A percentile compares a stretch with the other conserved stretches of the same genome.
These are phyloP conservation scores for Prosapia bicincta DNA, from an alignment of 2,888 invertebrate genomes.

Conservation along the genomic window DNA sequence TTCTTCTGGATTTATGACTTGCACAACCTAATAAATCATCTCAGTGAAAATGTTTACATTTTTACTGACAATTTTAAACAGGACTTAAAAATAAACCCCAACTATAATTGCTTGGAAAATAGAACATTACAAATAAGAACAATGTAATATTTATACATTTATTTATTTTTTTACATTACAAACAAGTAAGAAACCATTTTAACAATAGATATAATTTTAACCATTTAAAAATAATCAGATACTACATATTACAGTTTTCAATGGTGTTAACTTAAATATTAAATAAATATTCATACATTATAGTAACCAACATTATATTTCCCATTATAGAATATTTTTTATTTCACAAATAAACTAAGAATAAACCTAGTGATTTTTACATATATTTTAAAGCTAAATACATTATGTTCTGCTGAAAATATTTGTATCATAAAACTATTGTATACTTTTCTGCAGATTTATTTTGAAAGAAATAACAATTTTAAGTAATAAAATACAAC, in stretches of 20 bases:
- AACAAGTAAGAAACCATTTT: background rate
- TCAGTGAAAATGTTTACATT: no score
- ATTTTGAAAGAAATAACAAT: no score
- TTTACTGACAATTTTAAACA: no score
- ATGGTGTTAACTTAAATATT: background rate
- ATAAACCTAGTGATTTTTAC: background rate
- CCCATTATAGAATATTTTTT: background rate
- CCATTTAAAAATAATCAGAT: background rate
- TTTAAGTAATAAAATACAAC: no score
- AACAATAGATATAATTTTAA: background rate
- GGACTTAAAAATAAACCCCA: no score
- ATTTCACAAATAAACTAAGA: background rate
- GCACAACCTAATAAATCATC: no score
- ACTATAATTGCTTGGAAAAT: no score
- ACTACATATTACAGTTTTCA: background rate
- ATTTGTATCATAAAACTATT: no score
- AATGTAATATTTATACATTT: background rate
- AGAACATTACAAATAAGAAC: background rate
- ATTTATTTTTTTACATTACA: background rate
- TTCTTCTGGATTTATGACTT: no score
- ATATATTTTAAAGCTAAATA: background rate
- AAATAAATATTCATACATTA: background rate
- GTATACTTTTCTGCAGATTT: no score
- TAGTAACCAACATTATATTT: background rate
- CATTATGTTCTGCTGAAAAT: background rate